Evolutionary conservation across 64 coral and sea anemone species (phyloP), one percentile per base, ranked within the genome.

Genomic region (Montipora capricornis): DNA sequence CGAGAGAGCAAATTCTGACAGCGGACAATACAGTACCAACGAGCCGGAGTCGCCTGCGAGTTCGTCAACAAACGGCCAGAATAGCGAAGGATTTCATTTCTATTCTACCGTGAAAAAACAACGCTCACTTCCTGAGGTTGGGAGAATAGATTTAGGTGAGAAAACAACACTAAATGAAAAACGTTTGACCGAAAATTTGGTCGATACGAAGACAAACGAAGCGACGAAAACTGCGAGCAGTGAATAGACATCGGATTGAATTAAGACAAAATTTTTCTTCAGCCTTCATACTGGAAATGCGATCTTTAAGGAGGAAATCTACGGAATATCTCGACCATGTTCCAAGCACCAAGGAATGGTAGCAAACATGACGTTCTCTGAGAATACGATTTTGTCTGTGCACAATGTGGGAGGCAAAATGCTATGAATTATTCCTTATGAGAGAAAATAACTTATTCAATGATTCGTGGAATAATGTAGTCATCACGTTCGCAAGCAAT

Each of bases 41-140:
- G 89, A 79, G 13, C 60, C 77, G 3, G 77, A 90, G 17, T 49
- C 89, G 14, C 58, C 74, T 6, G 6, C 53, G 64, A 93, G 57
- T 20, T 87, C 92, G 13, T 82, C 92, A 13, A 58, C 84, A 80
- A 78, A 93, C 49, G 68, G 70, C 47, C 84, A 51, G 29, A 93
- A 93, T 26, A 64, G 76, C 44, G 92, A 93, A 80, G 92, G 92
- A n/a, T 93, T 93, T 47, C 92, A 88, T 75, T 93, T 93, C 19
- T 88, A 79, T 79, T 79, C 84, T 12, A 55, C 2, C 2, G 76
- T 88, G 52, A 79, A 81, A 75, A 83, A 51, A 46, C 75, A 62
- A 13, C 71, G 64, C 29, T 92, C 90, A 5, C 45, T 74, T 14
- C 74, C 74, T 15, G 90, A 92, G 4, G 61, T 50, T 68, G 90